These are phyloP conservation scores for Pteronura brasiliensis DNA, from an alignment of 2,113 vertebrate species.

Conservation along the genomic window DNA sequence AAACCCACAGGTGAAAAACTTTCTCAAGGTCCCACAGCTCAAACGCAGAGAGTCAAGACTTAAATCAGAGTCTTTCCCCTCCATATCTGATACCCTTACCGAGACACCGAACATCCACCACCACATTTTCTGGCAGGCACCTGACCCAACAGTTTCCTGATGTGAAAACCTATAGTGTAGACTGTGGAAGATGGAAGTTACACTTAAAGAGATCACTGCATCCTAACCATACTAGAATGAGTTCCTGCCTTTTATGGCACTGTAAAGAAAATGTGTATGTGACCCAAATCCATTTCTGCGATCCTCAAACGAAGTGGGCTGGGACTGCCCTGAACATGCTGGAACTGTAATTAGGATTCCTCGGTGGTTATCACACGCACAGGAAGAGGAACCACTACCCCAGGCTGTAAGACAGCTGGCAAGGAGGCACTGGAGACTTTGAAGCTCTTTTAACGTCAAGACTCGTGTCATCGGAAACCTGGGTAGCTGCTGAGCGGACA, in stretches of 20 bases:
- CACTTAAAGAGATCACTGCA: slow-evolving; percentile 8
- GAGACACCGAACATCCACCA: not conserved
- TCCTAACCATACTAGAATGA: not conserved
- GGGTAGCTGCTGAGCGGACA: not conserved
- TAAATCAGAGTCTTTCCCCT: not conserved
- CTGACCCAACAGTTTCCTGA: not conserved
- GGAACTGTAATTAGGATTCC: not conserved
- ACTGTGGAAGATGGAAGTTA: slow-evolving; percentile 12
- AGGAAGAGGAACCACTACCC: not conserved
- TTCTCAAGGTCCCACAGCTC: not conserved
- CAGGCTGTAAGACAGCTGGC: not conserved
- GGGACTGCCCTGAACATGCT: not conserved
- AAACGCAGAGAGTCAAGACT: not conserved
- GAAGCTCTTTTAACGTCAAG: not conserved
- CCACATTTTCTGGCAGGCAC: slow-evolving; percentile 18
- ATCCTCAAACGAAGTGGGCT: not conserved
- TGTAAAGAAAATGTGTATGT: not conserved
- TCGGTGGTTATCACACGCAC: not conserved
- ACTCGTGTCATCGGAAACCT: not conserved
- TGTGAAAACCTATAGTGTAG: not conserved
- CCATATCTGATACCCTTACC: not conserved
- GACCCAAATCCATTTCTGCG: not conserved
- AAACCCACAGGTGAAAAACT: not conserved
- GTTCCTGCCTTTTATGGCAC: not conserved
- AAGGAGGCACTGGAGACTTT: not conserved